Percentiles rank a stretch among this genome's conserved stretches.
phyloP scores from a whole-genome alignment of 1,140 invertebrate genomes.

The Zaprionus vittiger region DNA sequence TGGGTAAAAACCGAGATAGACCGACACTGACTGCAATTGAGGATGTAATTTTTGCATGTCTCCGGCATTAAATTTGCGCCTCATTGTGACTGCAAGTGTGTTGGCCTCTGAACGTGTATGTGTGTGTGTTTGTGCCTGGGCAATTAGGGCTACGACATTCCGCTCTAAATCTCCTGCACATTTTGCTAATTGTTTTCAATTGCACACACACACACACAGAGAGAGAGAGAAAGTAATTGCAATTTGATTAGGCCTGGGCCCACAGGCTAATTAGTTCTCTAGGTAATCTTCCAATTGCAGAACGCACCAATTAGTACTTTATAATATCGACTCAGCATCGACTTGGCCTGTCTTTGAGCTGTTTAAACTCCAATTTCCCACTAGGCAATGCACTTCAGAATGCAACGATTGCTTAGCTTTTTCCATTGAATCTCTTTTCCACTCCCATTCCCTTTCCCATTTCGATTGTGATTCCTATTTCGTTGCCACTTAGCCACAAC shows the following conservation, averaged over 20 bases:
- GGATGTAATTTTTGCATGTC: slow-evolving; percentile 82
- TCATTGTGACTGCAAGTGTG: slow-evolving; percentile 15
- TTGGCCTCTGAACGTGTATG: neutral
- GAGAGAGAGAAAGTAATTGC: slow-evolving; percentile 65
- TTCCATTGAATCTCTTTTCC: neutral
- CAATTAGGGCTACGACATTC: slow-evolving; percentile 81
- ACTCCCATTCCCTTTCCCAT: neutral
- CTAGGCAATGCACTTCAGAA: neutral
- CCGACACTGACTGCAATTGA: slow-evolving; percentile 58
- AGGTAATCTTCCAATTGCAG: slow-evolving; percentile 54
- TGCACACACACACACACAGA: slow-evolving; percentile 54
- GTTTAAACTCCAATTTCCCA: neutral
- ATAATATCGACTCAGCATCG: neutral
- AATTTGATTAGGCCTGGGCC: slow-evolving; percentile 49
- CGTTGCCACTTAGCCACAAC: neutral
- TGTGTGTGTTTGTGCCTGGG: slow-evolving; percentile 47
- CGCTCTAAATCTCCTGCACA: slow-evolving; percentile 79
- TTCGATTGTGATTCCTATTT: slow-evolving; percentile 20
- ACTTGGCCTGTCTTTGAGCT: too few relatives aligned
- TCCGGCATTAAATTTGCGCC: slow-evolving; percentile 77
- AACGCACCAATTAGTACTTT: slow-evolving; percentile 22
- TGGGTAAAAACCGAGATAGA: neutral
- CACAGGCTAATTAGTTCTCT: slow-evolving; percentile 61
- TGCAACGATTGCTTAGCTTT: neutral
- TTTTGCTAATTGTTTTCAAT: slow-evolving; percentile 81